Base-by-base conservation (phyloP, 1,140 invertebrate species). In the Drosophila setifemur region DNA sequence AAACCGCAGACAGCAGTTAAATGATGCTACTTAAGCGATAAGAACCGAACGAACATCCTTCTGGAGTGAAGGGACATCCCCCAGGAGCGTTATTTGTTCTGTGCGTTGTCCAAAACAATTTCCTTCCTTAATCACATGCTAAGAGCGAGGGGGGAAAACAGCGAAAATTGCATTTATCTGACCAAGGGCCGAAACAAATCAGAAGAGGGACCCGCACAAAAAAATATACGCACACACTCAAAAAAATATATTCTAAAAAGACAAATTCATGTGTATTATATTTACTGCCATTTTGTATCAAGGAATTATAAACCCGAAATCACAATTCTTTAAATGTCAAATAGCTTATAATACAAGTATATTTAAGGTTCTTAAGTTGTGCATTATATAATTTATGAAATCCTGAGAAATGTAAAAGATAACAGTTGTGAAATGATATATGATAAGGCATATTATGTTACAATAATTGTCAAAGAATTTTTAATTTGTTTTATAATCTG, bases 71-170 rank as follows among this genome's bases (percentile, higher is more conserved):
- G 44, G 40, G 35, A 74, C 57, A 48, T 39, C 60, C 74, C n/a
- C 74, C 53, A 58, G 29, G 73, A 28, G 55, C 73, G 54, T 63
- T 77, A 78, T 83, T 78, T 85, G 75, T 88, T 72, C 67, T 79
- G 60, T 76, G 72, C 61, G 75, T 73, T 79, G 81, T 87, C 86
- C 86, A 86, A 89, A 89, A 89, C 86, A 89, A 89, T 89, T 89
- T 89, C 86, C 86, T 89, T 89, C 86, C 86, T 86, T 89, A 89
- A 89, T 89, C 86, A 89, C 81, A 75, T 63, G 77, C 79, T 71
- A 83, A 68, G 74, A 55, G 66, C 66, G 64, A 57, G 25, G 42
- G 23, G 57, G 18, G 14, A 19, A 28, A n/a, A 29, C 57, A 39
- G 9, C 70, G 44, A 71, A 85, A 85, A 83, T 83, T 79, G 60